These are phyloP conservation scores for Drosophila anomalata DNA, from an alignment of 2,888 invertebrate species.

Conservation along the genomic window DNA sequence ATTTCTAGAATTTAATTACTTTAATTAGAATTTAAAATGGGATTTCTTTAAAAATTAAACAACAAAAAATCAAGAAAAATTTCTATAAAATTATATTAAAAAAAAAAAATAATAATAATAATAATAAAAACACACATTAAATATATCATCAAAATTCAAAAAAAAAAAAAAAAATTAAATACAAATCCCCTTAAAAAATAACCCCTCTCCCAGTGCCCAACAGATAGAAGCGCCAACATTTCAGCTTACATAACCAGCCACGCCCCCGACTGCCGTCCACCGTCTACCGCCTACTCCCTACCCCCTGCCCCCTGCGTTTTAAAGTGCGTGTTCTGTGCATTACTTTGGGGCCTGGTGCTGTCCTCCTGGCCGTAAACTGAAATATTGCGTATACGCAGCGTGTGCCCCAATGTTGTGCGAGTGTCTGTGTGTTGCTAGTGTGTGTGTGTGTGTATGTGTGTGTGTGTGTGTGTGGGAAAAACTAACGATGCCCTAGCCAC, in stretches of 20 bases:
- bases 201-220: background rate
- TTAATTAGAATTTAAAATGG: no score
- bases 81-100: no score
- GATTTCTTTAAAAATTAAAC: background rate
- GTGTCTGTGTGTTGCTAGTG: background rate
- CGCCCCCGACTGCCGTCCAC: background rate
- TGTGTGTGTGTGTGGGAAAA: slow-evolving; percentile 20
- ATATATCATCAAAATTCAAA: background rate
- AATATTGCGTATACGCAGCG: slow-evolving; percentile 77
- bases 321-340: slow-evolving; percentile 59
- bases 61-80: no score
- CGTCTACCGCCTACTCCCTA: no score
- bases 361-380: slow-evolving; percentile 36
- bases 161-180: background rate
- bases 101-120: background rate
- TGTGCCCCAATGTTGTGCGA: slow-evolving; percentile 22
- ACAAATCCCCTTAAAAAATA: background rate
- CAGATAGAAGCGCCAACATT: slow-evolving; percentile 43
- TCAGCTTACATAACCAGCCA: slow-evolving; percentile 44
- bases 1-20: background rate
- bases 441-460: no score
- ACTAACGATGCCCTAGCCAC: slow-evolving; percentile 47
- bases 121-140: no score
- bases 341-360: slow-evolving; percentile 47
- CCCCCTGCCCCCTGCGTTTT: no score